Base-by-base conservation (phyloP, 2,888 invertebrate species). In the Troides oblongomaculatus region DNA sequence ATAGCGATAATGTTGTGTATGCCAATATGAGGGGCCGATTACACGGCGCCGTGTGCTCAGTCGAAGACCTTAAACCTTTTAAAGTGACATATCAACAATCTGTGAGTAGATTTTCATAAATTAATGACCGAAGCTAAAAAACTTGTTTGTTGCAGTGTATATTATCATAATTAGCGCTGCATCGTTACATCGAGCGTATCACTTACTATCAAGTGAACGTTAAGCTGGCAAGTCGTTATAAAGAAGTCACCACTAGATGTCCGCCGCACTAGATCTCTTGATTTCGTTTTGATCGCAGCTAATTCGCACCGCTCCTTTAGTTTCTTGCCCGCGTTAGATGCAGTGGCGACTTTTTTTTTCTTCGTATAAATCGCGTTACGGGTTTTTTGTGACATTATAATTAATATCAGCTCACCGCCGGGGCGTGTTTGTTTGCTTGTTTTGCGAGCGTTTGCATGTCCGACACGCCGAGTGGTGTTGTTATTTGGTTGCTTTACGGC, bases 241-340 rank as follows among this genome's bases (percentile, higher is more conserved):
- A 39, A 59, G 10, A 17, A 23, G 2, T 18, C 21, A 64, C 59
- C 63, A 23, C 50, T 50, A 46, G 14, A 57, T 2, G 62, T 58
- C 61, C 62, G 46, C 43, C 39, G 39, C 36, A 39, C 36, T 18
- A 39, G 71, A 75, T 78, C 77, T 78, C 82, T 83, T 89, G 89
- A 90, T 90, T 89, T 89, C 83, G 78, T 88, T 90, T 88, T 89
- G 89, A 90, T 89, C 81, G 87, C 74, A 74, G 81, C 81, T 86
- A 85, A 88, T 90, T 90, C 86, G 86, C 77, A 79, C 84, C 81
- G 86, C 84, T 80, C 82, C 81, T 68, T 50, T 58, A 65, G 62
- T 59, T 64, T 58, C 62, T 65, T 57, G 30, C 61, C 43, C 62
- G 61, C 21, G 62, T 69, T 65, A 65, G 69, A 62, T 25, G 62